Conservation (phyloP, 2,113 vertebrate genomes). For the Microtus pennsylvanicus region DNA sequence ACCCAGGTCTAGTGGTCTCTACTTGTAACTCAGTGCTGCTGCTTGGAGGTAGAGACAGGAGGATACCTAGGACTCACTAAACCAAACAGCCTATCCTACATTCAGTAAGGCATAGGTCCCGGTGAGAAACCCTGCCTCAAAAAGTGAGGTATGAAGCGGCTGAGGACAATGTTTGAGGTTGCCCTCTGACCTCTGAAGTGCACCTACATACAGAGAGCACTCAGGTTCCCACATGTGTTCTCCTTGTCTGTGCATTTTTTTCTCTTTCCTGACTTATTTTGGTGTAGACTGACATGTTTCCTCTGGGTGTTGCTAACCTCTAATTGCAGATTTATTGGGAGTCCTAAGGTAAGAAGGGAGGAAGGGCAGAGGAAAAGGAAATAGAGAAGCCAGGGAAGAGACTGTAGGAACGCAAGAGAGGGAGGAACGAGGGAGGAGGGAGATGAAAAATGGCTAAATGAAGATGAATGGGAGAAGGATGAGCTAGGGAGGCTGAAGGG, state of each 20-base stretch:
- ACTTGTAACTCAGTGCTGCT: background rate
- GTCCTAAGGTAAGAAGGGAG: conserved; percentile 65
- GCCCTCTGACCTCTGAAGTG: background rate
- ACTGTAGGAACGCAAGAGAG: conserved; percentile 63
- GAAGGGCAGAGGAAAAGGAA: conserved; percentile 69
- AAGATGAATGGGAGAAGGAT: conserved; percentile 79
- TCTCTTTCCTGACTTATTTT: conserved; percentile 61
- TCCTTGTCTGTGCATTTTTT: background rate
- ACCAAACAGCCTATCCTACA: background rate
- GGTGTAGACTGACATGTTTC: conserved; percentile 73
- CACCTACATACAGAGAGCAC: background rate
- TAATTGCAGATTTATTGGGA: conserved; percentile 82
- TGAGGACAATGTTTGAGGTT: background rate
- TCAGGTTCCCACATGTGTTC: background rate
- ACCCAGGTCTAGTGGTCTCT: background rate
- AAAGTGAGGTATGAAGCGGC: background rate
- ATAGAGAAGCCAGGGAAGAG: conserved; percentile 69
- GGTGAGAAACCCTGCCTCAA: background rate
- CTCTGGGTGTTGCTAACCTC: conserved; percentile 61
- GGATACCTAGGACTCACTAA: background rate
- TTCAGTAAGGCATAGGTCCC: background rate
- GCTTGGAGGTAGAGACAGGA: background rate
- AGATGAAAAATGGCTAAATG: conserved; percentile 77
- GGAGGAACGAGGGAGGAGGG: conserved; percentile 66
- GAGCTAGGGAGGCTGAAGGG: conserved; percentile 70